Evolutionary conservation across 2,888 invertebrate species (phyloP).

Genomic region (Rhamnusium bicolor): DNA sequence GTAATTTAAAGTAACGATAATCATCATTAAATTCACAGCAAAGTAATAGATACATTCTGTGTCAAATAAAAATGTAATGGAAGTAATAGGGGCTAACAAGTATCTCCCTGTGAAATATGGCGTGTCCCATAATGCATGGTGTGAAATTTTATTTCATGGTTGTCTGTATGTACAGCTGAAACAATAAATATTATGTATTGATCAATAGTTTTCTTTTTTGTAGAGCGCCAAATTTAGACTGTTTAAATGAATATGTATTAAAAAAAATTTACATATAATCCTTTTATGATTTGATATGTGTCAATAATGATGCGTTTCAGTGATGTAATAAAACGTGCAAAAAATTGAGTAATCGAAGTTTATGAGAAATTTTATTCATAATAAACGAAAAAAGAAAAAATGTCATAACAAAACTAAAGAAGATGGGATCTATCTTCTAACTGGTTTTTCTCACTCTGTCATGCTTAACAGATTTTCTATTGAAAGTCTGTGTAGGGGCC

Average conservation of each 20-base stretch:
- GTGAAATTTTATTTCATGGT: not conserved
- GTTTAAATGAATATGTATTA: constrained; percentile 21
- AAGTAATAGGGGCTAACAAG: not conserved
- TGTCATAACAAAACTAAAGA: not conserved
- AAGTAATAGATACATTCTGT: too few relatives aligned
- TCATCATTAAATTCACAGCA: too few relatives aligned
- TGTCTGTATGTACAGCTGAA: not conserved
- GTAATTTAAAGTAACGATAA: too few relatives aligned
- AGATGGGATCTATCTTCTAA: too few relatives aligned
- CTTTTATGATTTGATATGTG: not conserved
- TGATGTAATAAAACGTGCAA: not conserved
- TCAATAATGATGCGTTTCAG: not conserved
- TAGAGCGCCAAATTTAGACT: constrained; percentile 22
- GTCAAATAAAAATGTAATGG: not conserved
- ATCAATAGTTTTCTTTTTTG: not conserved
- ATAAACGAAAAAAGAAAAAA: not conserved
- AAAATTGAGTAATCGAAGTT: not conserved
- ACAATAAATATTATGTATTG: not conserved
- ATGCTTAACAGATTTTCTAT: too few relatives aligned
- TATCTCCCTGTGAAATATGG: too few relatives aligned
- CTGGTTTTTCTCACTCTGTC: too few relatives aligned
- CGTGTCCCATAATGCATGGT: too few relatives aligned
- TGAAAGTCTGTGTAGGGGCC: too few relatives aligned
- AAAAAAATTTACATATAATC: constrained; percentile 22
- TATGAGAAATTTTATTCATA: not conserved